These are phyloP conservation scores for Arrhopalites spinosus DNA, from an alignment of 2,888 invertebrate genomes.

Conservation along the genomic window DNA sequence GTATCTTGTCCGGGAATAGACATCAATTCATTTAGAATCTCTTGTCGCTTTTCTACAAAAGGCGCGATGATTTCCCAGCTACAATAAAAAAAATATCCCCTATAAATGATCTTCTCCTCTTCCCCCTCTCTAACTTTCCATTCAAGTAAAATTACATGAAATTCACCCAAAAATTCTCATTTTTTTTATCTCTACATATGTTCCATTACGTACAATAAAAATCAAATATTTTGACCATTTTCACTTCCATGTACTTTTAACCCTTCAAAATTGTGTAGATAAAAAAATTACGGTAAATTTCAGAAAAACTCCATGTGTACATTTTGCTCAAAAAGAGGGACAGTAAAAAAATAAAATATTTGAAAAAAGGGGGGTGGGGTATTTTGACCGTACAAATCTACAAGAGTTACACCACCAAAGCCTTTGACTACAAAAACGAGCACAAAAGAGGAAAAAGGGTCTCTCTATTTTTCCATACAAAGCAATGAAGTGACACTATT, in stretches of 20 bases:
- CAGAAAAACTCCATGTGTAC: not conserved
- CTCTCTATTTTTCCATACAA: too few relatives aligned
- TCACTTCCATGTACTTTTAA: not conserved
- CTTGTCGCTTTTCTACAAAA: not conserved
- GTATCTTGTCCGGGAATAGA: slow-evolving; percentile 24
- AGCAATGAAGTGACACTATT: not conserved
- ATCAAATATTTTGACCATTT: not conserved
- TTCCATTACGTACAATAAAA: not conserved
- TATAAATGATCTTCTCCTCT: slow-evolving; percentile 32
- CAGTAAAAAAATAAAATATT: not conserved
- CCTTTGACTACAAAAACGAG: not conserved
- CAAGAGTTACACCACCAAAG: too few relatives aligned
- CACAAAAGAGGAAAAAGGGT: not conserved
- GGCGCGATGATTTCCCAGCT: slow-evolving; percentile 35
- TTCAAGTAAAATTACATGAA: not conserved
- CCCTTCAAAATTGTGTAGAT: not conserved
- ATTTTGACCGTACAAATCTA: not conserved
- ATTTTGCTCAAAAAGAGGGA: not conserved
- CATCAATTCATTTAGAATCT: slow-evolving; percentile 35
- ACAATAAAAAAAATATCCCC: slow-evolving; percentile 26
- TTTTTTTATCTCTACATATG: not conserved
- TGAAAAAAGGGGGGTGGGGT: too few relatives aligned
- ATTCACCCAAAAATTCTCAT: not conserved
- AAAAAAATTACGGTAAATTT: not conserved
- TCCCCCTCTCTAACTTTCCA: not conserved